phyloP scores from a whole-genome alignment of 1,140 invertebrate genomes.

The Drosophila chauvacae region DNA sequence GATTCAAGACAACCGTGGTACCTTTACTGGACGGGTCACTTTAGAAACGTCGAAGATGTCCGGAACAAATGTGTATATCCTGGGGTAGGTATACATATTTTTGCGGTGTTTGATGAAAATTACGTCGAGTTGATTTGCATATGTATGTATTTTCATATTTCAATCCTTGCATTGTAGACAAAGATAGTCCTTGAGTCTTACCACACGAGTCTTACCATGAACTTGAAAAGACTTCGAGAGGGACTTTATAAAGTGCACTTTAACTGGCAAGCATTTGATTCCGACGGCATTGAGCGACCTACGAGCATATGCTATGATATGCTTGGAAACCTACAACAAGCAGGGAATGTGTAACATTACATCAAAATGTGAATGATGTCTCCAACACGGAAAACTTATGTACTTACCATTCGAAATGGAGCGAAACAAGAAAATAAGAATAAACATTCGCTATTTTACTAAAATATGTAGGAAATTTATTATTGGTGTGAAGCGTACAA shows the following conservation, averaged over 20 bases:
- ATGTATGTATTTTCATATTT: background rate
- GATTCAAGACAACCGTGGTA: constrained; percentile 23
- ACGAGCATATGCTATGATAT: background rate
- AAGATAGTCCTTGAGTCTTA: background rate
- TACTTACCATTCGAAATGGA: background rate
- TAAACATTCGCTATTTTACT: constrained; percentile 21
- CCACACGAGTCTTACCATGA: background rate
- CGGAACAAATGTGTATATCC: constrained; percentile 23
- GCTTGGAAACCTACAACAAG: background rate
- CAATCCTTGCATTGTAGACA: background rate
- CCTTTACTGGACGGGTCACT: constrained; percentile 3
- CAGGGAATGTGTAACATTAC: background rate
- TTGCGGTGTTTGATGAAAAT: background rate
- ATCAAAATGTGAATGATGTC: background rate
- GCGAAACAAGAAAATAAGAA: background rate
- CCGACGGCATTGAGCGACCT: background rate
- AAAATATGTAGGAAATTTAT: constrained; percentile 75
- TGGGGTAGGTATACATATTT: constrained; percentile 37
- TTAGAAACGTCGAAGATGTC: constrained; percentile 12
- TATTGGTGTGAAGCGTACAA: constrained; percentile 74
- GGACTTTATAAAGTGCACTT: constrained; percentile 1
- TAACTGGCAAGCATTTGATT: background rate
- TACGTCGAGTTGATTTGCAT: background rate
- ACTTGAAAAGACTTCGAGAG: background rate
- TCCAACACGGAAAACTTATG: background rate